These are phyloP conservation scores for Cyphotilapia sp. DNA, from an alignment of 2,113 vertebrate genomes.

Conservation along the genomic window DNA sequence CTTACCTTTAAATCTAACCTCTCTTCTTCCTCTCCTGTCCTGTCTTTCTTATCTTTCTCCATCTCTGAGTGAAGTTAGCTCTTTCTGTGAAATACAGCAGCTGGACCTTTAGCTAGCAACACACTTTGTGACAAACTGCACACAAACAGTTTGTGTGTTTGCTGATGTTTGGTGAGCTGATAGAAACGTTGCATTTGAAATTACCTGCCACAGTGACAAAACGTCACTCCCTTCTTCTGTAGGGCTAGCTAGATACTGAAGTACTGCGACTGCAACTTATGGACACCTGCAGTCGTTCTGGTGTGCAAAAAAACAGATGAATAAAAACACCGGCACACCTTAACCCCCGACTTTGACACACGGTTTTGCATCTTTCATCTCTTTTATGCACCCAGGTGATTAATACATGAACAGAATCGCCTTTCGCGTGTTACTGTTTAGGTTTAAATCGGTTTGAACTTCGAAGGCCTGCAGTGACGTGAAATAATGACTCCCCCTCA, in stretches of 20 bases:
- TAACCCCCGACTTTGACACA: not conserved
- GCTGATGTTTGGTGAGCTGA: not conserved
- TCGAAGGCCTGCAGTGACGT: not conserved
- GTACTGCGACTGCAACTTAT: rapidly evolving
- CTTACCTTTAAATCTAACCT: not conserved
- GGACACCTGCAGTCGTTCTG: not conserved
- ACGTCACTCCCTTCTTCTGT: rapidly evolving
- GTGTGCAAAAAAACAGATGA: rapidly evolving
- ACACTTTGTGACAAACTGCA: not conserved
- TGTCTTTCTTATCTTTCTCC: not conserved
- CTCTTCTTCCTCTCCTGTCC: not conserved
- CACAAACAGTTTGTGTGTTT: not conserved
- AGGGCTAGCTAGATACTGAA: not conserved
- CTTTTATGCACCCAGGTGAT: not conserved
- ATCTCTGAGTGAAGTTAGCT: not conserved
- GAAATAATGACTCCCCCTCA: not conserved
- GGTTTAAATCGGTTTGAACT: not conserved
- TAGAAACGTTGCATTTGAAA: not conserved
- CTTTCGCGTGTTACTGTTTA: rapidly evolving
- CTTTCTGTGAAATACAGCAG: not conserved
- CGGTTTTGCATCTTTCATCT: not conserved
- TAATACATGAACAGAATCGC: not conserved
- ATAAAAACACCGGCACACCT: not conserved
- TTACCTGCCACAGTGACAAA: not conserved
- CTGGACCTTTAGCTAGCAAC: not conserved